These are phyloP conservation scores for Meteorus sp. DNA, from an alignment of 1,140 invertebrate species.

Conservation along the genomic window DNA sequence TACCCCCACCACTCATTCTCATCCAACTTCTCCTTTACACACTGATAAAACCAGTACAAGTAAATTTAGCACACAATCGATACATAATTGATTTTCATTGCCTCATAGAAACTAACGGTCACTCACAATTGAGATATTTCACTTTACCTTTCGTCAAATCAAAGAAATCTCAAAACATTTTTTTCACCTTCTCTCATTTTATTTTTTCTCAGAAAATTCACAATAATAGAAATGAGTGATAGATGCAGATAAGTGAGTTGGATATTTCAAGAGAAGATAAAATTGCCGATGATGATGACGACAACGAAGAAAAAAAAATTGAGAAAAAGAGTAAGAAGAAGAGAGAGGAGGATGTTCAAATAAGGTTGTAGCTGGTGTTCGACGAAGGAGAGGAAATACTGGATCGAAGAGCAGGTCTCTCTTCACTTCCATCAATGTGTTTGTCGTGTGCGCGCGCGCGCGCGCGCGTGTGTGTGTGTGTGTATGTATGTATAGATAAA, in stretches of 20 bases:
- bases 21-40: too few relatives aligned
- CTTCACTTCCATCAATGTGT: slow-evolving; percentile 17
- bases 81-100: too few relatives aligned
- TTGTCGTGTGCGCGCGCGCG: slow-evolving; percentile 24
- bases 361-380: slow-evolving; percentile 31
- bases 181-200: too few relatives aligned
- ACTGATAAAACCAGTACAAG: too few relatives aligned
- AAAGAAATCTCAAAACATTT: too few relatives aligned
- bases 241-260: background rate
- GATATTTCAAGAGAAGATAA: background rate
- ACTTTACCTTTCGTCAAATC: too few relatives aligned
- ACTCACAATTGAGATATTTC: too few relatives aligned
- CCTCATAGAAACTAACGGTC: too few relatives aligned
- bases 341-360: slow-evolving; percentile 25
- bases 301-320: slow-evolving; percentile 14
- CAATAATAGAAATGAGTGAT: background rate
- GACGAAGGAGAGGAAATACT: slow-evolving; percentile 47
- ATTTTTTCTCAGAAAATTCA: too few relatives aligned
- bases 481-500: too few relatives aligned
- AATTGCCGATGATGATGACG: background rate
- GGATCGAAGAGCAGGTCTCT: slow-evolving; percentile 23
- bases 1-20: too few relatives aligned
- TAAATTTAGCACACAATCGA: too few relatives aligned
- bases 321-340: slow-evolving; percentile 28
- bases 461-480: slow-evolving; percentile 25